Evolutionary conservation across 2,888 invertebrate species (phyloP).

Genomic region (Smittia aterrima): DNA sequence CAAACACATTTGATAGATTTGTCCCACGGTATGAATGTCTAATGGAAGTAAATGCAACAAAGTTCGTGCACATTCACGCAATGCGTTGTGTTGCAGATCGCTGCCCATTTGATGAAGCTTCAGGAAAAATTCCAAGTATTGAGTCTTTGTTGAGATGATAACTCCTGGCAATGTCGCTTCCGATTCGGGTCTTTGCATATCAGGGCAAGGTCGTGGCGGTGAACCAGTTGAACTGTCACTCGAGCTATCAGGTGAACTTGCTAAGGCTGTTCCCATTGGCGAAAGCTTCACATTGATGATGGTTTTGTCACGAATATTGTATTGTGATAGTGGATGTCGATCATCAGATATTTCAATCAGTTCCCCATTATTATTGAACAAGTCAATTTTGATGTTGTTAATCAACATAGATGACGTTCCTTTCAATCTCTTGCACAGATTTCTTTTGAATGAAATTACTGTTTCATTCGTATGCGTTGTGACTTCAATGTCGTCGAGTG

Average conservation of each 20-base stretch:
- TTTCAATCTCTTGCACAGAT: constrained; percentile 61
- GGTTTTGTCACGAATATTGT: constrained; percentile 85
- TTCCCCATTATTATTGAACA: constrained; percentile 82
- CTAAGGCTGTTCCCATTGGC: constrained; percentile 67
- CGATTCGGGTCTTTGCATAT: constrained; percentile 75
- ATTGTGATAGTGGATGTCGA: constrained; percentile 79
- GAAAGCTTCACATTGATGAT: constrained; percentile 77
- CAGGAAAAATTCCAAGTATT: constrained; percentile 76
- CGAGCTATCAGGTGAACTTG: constrained; percentile 86
- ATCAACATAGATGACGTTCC: constrained; percentile 61
- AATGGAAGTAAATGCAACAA: constrained; percentile 51
- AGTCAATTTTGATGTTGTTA: constrained; percentile 80
- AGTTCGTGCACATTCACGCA: constrained; percentile 68
- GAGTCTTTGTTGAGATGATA: constrained; percentile 79
- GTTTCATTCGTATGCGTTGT: constrained; percentile 94
- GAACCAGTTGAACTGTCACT: constrained; percentile 94
- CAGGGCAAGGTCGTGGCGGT: constrained; percentile 76
- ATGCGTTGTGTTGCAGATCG: constrained; percentile 70
- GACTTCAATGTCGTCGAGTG: constrained; percentile 87
- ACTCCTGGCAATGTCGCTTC: constrained; percentile 91
- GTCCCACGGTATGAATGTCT: constrained; percentile 55
- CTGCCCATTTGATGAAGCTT: constrained; percentile 88
- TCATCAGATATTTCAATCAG: constrained; percentile 83
- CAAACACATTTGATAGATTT: constrained; percentile 51
- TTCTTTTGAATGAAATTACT: constrained; percentile 77